These are phyloP conservation scores for Nothobranchius furzeri DNA, from an alignment of 2,113 vertebrate genomes.

Conservation along the genomic window DNA sequence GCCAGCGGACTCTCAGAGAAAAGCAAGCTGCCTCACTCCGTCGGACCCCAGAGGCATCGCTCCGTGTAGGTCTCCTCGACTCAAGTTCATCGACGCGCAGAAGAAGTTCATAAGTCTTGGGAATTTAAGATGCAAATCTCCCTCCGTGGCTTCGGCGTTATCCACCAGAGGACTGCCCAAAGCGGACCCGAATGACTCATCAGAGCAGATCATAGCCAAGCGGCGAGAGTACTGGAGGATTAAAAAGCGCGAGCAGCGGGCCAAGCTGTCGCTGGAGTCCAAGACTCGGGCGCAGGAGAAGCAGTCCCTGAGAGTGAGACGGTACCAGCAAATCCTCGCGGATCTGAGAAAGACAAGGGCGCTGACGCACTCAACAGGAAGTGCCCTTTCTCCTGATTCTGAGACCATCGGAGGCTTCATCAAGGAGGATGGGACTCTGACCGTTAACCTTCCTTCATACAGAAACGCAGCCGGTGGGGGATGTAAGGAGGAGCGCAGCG, in stretches of 20 bases:
- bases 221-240: slow-evolving; percentile 79
- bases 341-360: slow-evolving; percentile 68
- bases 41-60: slow-evolving; percentile 23
- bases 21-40: slow-evolving; percentile 8
- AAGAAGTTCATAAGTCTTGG: slow-evolving; percentile 58
- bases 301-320: slow-evolving; percentile 70
- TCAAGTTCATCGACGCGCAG: slow-evolving; percentile 62
- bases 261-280: slow-evolving; percentile 74
- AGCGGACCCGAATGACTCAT: slow-evolving; percentile 58
- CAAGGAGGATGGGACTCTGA: slow-evolving; percentile 77
- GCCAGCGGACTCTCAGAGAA: slow-evolving; percentile 32
- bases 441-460: slow-evolving; percentile 49
- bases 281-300: slow-evolving; percentile 73
- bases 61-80: slow-evolving; percentile 59
- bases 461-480: slow-evolving; percentile 1
- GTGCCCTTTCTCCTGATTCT: slow-evolving; percentile 3
- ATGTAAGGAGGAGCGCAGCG: neutral
- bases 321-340: slow-evolving; percentile 70
- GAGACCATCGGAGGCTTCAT: slow-evolving; percentile 78
- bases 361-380: slow-evolving; percentile 35
- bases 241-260: slow-evolving; percentile 81
- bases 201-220: slow-evolving; percentile 72
- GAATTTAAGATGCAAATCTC: slow-evolving; percentile 49
- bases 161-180: slow-evolving; percentile 27
- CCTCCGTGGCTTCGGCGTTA: slow-evolving; percentile 26